phyloP scores from a whole-genome alignment of 2,888 invertebrate genomes.

The Tetheella fluctuosa region DNA sequence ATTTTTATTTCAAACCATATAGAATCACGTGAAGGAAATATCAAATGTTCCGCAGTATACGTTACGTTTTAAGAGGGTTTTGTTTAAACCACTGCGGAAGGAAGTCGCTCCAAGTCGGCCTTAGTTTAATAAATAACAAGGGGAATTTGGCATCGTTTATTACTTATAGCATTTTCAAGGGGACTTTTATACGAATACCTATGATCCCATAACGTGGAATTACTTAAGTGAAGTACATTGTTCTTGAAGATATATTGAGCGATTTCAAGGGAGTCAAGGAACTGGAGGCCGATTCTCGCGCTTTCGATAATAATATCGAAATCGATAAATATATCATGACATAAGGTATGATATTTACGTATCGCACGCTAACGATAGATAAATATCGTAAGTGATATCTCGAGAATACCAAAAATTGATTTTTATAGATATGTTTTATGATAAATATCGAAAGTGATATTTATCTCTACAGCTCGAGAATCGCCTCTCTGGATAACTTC shows the following conservation, averaged over 20 bases:
- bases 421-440: no score
- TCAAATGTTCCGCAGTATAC: constrained; percentile 39
- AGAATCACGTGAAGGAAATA: constrained; percentile 23
- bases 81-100: constrained; percentile 34
- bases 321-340: no score
- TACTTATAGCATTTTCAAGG: constrained; percentile 48
- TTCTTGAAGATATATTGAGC: neutral
- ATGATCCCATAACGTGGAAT: constrained; percentile 22
- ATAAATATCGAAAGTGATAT: no score
- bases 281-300: no score
- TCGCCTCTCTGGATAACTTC: no score
- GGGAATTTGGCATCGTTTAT: constrained; percentile 44
- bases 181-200: constrained; percentile 27
- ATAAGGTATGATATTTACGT: no score
- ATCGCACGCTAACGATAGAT: no score
- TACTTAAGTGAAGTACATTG: constrained; percentile 26
- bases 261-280: constrained; percentile 2
- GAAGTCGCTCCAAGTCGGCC: constrained; percentile 41
- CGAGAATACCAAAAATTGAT: no score
- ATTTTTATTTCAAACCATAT: constrained; percentile 32
- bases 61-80: constrained; percentile 55
- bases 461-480: no score
- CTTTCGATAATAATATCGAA: no score
- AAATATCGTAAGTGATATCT: no score
- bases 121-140: constrained; percentile 56